These are phyloP conservation scores for Drosophila diplacantha DNA, from an alignment of 2,888 invertebrate species.

Conservation along the genomic window DNA sequence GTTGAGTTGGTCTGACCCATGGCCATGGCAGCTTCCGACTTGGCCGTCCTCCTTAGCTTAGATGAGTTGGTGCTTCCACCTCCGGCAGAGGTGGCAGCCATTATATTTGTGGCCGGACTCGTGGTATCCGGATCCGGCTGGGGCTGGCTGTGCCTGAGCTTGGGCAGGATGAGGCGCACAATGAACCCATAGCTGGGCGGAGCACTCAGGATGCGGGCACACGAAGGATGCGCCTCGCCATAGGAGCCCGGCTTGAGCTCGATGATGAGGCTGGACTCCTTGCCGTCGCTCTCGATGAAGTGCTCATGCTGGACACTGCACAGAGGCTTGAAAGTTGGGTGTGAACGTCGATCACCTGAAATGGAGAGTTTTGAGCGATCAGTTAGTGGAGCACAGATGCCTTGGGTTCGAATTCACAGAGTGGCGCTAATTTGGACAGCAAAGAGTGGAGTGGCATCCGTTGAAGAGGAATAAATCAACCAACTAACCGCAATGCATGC, in stretches of 20 bases:
- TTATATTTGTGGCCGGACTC: constrained; percentile 37
- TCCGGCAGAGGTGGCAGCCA: constrained; percentile 20
- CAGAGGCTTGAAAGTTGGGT: constrained; percentile 75
- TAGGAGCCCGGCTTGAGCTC: constrained; percentile 73
- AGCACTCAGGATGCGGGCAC: constrained; percentile 75
- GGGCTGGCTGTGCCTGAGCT: constrained; percentile 62
- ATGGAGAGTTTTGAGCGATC: constrained; percentile 20
- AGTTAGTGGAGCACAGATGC: constrained; percentile 29
- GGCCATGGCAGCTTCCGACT: constrained; percentile 35
- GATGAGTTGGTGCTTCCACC: constrained; percentile 27
- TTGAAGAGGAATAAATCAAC: constrained; percentile 16
- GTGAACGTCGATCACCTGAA: constrained; percentile 72
- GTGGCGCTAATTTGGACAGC: constrained; percentile 43
- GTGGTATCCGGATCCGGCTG: constrained; percentile 10
- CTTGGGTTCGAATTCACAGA: constrained; percentile 41
- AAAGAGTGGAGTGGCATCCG: constrained; percentile 10
- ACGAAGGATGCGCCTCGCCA: constrained; percentile 62
- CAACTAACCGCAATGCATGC: constrained; percentile 33
- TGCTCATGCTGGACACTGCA: constrained; percentile 75
- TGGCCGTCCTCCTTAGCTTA: constrained; percentile 37
- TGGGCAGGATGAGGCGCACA: constrained; percentile 75
- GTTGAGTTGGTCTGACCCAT: constrained; percentile 53
- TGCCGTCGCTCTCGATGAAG: constrained; percentile 76
- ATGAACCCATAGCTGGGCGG: constrained; percentile 76
- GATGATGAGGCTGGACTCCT: constrained; percentile 77